Evolutionary conservation across 2,797 vertebrate species (phyloP), one percentile per base, ranked within the genome.

Genomic region (Enteromius unitaeniatus): DNA sequence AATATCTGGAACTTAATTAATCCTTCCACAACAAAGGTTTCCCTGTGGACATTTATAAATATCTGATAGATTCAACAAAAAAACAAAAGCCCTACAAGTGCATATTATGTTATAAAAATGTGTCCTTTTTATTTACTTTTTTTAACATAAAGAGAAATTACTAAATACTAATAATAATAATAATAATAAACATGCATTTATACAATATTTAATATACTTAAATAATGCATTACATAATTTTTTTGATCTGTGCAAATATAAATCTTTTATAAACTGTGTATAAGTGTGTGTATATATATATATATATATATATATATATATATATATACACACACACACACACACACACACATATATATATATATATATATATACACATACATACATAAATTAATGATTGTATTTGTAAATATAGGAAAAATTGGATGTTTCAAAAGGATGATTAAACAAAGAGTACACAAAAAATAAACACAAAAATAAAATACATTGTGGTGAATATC

Each of bases 1-100:
- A 82, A 82, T 51, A 76, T 82, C 60, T 76, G 23, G 60, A 65
- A 67, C n/a, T 31, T 75, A 82, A 82, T 82, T 76, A 82, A 82
- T 76, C 72, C 60, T 28, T 75, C 15, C 28, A 53, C 2, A 28
- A 23, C 21, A 64, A 74, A 82, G 45, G 28, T 49, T 64, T 76
- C 72, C 60, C 72, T 53, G n/a, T 26, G 49, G 81, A 82, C 45
- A 42, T 82, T 62, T 49, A 49, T 68, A 75, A 40, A 68, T 65
- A 76, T 45, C 19, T n/a, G 37, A 78, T 68, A 14, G 45, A 77
- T 58, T 23, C 3, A 23, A 58, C 15, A 58, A 23, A 4, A 72
- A 23, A 37, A 53, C 7, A 6, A n/a, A 58, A 37, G 6, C 28
- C 6, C n/a, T 6, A 4, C 1, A 40, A 75, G 31, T 58, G 23